These are phyloP conservation scores for Metalampra italica DNA, from an alignment of 2,888 invertebrate genomes.

Conservation along the genomic window DNA sequence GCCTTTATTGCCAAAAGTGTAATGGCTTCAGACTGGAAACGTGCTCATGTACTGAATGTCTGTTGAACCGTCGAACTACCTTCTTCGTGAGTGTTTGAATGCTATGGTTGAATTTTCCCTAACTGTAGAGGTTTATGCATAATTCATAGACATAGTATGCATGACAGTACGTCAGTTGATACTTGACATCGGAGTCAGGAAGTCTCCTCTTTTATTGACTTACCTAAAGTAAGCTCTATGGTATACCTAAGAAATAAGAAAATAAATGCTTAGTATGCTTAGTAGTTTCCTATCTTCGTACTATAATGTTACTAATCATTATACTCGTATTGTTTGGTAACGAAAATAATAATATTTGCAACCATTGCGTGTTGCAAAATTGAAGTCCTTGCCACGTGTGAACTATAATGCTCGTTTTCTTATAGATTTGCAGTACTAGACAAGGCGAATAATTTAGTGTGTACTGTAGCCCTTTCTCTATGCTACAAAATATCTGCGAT, in stretches of 20 bases:
- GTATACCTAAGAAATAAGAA: no score
- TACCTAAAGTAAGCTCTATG: slow-evolving; percentile 27
- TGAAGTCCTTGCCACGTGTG: no score
- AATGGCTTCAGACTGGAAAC: neutral
- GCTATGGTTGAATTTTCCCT: slow-evolving; percentile 2
- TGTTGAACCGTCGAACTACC: neutral
- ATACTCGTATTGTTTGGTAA: no score
- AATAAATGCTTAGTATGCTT: no score
- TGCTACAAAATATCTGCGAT: slow-evolving; percentile 10
- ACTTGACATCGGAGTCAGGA: slow-evolving; percentile 51
- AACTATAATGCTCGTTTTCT: no score
- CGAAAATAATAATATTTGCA: no score
- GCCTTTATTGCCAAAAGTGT: neutral
- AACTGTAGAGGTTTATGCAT: slow-evolving; percentile 18
- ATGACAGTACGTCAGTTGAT: slow-evolving; percentile 32
- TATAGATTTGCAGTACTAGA: no score
- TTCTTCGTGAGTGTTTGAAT: neutral
- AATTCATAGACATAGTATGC: slow-evolving; percentile 25
- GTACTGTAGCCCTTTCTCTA: neutral
- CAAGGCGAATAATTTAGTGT: neutral
- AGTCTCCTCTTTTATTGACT: slow-evolving; percentile 35
- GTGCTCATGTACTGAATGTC: neutral
- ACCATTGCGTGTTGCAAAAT: no score
- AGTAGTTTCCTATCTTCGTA: no score
- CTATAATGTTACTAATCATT: no score